phyloP scores from a whole-genome alignment of 2,888 invertebrate species.

The Caenorhabditis doughertyi region DNA sequence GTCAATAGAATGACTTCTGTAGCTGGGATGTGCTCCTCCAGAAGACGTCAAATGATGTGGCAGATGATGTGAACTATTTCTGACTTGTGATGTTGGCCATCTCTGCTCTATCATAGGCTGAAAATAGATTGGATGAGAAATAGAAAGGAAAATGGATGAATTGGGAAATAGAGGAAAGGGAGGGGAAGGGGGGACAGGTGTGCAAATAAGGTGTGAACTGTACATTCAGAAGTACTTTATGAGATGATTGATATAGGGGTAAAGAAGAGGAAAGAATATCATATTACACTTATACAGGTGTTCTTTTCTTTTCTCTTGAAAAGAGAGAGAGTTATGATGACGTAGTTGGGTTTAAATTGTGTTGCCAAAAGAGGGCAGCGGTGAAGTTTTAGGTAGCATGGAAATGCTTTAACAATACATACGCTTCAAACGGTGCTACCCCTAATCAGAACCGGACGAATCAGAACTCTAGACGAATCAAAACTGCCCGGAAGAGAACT shows the following conservation, averaged over 20 bases:
- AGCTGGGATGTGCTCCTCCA: neutral
- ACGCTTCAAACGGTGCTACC: too few relatives aligned
- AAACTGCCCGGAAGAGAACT: too few relatives aligned
- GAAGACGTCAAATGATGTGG: slow-evolving; percentile 16
- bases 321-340: too few relatives aligned
- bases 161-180: neutral
- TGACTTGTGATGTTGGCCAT: slow-evolving; percentile 62
- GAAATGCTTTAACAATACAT: too few relatives aligned
- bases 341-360: too few relatives aligned
- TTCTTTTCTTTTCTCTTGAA: neutral
- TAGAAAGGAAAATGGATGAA: neutral
- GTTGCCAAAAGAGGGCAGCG: too few relatives aligned
- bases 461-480: too few relatives aligned
- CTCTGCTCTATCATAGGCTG: slow-evolving; percentile 72
- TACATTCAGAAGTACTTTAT: neutral
- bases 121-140: slow-evolving; percentile 38
- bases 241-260: slow-evolving; percentile 23
- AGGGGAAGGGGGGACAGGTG: slow-evolving; percentile 5
- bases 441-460: too few relatives aligned
- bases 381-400: too few relatives aligned
- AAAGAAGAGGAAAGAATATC: slow-evolving; percentile 7
- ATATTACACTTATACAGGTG: slow-evolving; percentile 1
- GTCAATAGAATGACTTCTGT: slow-evolving; percentile 58
- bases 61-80: slow-evolving; percentile 19
- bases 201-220: slow-evolving; percentile 50